phyloP scores from a whole-genome alignment of 2,113 vertebrate species.

The Thamnophis sirtalis region DNA sequence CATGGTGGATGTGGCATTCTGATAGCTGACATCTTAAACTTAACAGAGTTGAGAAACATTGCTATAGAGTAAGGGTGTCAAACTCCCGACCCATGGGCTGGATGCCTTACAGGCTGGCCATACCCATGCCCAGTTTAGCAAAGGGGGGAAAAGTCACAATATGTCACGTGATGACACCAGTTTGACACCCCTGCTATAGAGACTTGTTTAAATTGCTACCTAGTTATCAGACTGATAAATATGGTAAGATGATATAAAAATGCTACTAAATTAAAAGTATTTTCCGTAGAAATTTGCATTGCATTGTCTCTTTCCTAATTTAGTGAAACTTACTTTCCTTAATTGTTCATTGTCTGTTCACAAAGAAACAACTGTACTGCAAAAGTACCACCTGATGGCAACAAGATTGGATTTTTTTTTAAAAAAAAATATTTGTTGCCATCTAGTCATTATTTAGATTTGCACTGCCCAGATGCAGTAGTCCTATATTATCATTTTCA shows the following conservation, averaged over 20 bases:
- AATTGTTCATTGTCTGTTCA: background rate
- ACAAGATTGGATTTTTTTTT: background rate
- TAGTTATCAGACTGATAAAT: background rate
- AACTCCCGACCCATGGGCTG: no score
- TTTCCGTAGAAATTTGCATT: background rate
- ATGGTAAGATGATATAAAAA: background rate
- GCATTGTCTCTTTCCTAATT: background rate
- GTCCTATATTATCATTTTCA: background rate
- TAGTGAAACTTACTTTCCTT: background rate
- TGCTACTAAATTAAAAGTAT: background rate
- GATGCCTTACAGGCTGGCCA: no score
- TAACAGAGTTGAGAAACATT: no score
- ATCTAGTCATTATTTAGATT: background rate
- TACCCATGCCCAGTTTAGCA: no score
- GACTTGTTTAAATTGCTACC: background rate
- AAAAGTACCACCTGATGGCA: background rate
- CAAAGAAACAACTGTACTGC: background rate
- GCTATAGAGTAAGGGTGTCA: no score
- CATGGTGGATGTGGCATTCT: no score
- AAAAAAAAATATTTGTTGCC: background rate
- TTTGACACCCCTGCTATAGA: no score
- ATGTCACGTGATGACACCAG: no score
- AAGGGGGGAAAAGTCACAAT: no score
- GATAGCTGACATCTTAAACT: no score
- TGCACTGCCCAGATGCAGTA: background rate